These are phyloP conservation scores for Cydia splendana DNA, from an alignment of 1,140 invertebrate genomes.

Conservation along the genomic window DNA sequence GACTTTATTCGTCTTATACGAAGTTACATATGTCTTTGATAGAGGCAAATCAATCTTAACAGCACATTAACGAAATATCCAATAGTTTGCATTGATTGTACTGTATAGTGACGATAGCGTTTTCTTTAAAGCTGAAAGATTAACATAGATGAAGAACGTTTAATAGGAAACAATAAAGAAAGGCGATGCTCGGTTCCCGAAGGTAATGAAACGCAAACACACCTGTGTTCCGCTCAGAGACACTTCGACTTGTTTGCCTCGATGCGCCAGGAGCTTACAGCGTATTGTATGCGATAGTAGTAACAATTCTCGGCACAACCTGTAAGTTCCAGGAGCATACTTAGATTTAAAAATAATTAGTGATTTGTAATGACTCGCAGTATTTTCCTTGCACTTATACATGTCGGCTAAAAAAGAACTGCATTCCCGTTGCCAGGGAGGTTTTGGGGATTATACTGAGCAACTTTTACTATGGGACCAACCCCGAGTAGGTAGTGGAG, in stretches of 20 bases:
- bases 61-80: no score
- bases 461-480: no score
- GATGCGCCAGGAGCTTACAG: slow-evolving; percentile 38
- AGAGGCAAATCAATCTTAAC: no score
- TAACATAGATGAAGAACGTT: background rate
- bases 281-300: background rate
- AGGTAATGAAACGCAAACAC: slow-evolving; percentile 59
- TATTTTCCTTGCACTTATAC: no score
- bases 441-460: no score
- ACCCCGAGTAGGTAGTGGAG: no score
- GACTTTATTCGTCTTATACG: no score
- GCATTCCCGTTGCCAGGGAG: no score
- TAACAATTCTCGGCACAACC: background rate
- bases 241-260: slow-evolving; percentile 39
- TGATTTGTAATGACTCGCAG: no score
- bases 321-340: background rate
- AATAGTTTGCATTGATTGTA: background rate
- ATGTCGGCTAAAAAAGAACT: no score
- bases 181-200: slow-evolving; percentile 39
- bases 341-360: background rate
- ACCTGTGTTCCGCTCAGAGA: slow-evolving; percentile 43
- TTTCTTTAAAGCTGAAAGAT: background rate
- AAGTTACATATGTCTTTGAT: no score
- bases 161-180: slow-evolving; percentile 41
- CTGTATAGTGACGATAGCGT: background rate